Percentiles rank a stretch among this genome's conserved stretches.
Conservation (phyloP, 2,888 invertebrate genomes). For the Scaptomyza reducta region DNA sequence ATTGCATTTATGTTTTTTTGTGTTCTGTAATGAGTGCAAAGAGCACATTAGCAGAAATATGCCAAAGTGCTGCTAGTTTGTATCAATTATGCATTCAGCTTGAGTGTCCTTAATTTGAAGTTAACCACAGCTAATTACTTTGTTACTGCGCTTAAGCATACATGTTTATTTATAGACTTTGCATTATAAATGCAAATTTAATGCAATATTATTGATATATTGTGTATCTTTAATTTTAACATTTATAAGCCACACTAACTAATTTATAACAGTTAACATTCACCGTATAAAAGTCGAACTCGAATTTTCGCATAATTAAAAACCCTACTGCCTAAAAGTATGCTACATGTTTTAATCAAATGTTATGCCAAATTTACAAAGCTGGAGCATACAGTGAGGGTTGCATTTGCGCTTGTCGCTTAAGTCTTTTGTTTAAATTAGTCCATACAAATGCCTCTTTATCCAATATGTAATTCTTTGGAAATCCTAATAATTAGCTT, state of each 20-base stretch:
- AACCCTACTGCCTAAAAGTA: slow-evolving; percentile 28
- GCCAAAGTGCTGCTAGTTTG: slow-evolving; percentile 68
- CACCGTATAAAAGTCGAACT: slow-evolving; percentile 6
- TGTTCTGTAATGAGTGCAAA: slow-evolving; percentile 43
- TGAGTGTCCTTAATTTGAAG: slow-evolving; percentile 32
- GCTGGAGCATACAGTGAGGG: slow-evolving; percentile 38
- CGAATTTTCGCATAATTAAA: slow-evolving; percentile 2
- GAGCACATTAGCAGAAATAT: slow-evolving; percentile 41
- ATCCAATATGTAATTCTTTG: background rate
- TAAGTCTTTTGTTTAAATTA: slow-evolving; percentile 71
- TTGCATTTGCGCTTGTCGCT: slow-evolving; percentile 50
- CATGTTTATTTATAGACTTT: no score
- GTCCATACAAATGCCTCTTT: background rate
- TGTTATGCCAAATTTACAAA: accelerated
- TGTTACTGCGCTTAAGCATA: background rate
- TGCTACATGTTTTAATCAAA: background rate
- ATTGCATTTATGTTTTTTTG: slow-evolving; percentile 49
- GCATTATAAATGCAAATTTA: no score
- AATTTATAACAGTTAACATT: background rate
- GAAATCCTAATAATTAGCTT: background rate
- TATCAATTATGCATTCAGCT: slow-evolving; percentile 54
- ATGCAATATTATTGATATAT: background rate
- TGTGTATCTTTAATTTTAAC: no score
- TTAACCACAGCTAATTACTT: slow-evolving; percentile 19
- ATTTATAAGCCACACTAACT: background rate